Conservation (phyloP, 1,140 invertebrate genomes). For the Ericerus pela region DNA sequence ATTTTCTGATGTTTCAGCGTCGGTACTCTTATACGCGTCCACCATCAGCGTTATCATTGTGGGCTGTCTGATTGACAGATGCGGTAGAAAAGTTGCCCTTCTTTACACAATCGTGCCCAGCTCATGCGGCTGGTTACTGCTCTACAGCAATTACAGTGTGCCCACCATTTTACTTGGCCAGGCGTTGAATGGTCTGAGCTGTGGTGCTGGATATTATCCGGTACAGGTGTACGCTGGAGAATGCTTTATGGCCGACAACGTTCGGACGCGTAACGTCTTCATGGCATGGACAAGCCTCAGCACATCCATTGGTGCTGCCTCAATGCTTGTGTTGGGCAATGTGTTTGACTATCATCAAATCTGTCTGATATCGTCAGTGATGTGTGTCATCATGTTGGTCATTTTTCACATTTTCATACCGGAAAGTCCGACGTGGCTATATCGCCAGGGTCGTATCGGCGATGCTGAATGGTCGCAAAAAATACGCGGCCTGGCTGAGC, state of each 20-base stretch:
- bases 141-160: constrained; percentile 21
- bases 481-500: too few relatives aligned
- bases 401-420: constrained; percentile 33
- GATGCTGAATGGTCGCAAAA: constrained; percentile 24
- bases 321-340: constrained; percentile 23
- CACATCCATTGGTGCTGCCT: constrained; percentile 20
- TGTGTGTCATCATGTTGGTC: constrained; percentile 30
- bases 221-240: constrained; percentile 29
- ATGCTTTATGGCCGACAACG: constrained; percentile 34
- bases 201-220: constrained; percentile 17
- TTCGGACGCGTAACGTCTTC: constrained; percentile 22
- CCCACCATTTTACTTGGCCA: constrained; percentile 31
- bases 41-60: too few relatives aligned
- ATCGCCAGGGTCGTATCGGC: constrained; percentile 20
- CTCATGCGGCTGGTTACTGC: constrained; percentile 38
- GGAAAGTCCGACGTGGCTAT: constrained; percentile 39
- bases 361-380: constrained; percentile 32
- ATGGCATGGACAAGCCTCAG: constrained; percentile 26
- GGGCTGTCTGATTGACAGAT: constrained; percentile 44
- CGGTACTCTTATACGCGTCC: too few relatives aligned
- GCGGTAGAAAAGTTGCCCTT: constrained; percentile 41
- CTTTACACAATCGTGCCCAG: constrained; percentile 37
- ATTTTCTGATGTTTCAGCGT: too few relatives aligned
- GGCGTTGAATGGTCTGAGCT: constrained; percentile 33
- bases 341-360: constrained; percentile 34